Evolutionary conservation across 2,888 invertebrate species (phyloP), one percentile per base, ranked within the genome.

Genomic region (Drosophila testacea): DNA sequence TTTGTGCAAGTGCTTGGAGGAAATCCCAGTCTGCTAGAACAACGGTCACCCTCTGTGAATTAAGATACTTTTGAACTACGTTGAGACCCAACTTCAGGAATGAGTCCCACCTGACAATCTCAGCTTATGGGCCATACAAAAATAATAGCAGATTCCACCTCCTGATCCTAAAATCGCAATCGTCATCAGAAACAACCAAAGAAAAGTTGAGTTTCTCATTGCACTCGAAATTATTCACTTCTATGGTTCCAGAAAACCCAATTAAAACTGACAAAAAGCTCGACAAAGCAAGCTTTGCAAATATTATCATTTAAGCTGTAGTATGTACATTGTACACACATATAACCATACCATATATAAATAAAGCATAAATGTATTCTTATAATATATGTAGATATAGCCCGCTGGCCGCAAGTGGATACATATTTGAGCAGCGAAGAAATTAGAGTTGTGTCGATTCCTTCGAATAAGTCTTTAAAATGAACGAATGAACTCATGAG

Each of bases 1-100:
- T 5, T 4, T 4, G 4, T 2, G 41, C 71, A 70, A 27, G 16
- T 39, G 13, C 56, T 44, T 4, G n/a, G 1, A 4, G 48, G 54
- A 4, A 30, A 28, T 36, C 36, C 42, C 3, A 6, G 1, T 6
- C 9, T 22, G 2, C 11, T 4, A 13, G 22, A 5, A 9, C 68
- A 68, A 4, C 4, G 10, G 1, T 42, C 32, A 1, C 13, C 34
- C 50, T 9, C 67, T 67, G 36, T 5, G 4, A 27, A 11, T 11
- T 4, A 4, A 13, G 13, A 13, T 9, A 13, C 30, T 9, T 4
- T n/a, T 30, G 7, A 47, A 30, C 13, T 13, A 30, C 9, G 13
- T 47, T n/a, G 0, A 9, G 7, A 11, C 4, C 6, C 30, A 30
- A 7, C n/a, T 27, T 4, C 0, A 44, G 6, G 4, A 1, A 27